A percentile compares a stretch with the other conserved stretches of the same genome.
These are phyloP conservation scores for Falco punctatus DNA, from an alignment of 2,113 vertebrate genomes.

Conservation along the genomic window DNA sequence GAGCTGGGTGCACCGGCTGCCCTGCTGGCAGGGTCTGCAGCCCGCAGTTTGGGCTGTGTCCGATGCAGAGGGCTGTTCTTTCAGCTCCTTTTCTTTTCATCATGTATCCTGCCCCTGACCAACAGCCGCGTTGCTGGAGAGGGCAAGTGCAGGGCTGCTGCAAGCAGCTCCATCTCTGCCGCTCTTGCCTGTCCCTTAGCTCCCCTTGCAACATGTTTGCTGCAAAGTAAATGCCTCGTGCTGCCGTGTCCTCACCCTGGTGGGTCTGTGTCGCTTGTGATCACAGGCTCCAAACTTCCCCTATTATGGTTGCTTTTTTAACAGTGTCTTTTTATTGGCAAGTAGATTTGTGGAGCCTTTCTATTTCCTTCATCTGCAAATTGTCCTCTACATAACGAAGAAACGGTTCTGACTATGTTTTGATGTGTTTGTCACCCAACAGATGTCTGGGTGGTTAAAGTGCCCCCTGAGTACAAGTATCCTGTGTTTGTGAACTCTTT, in stretches of 20 bases:
- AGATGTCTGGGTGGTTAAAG: slow-evolving; percentile 71
- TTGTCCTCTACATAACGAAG: slow-evolving; percentile 58
- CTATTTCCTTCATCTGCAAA: slow-evolving; percentile 61
- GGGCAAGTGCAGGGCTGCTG: not conserved
- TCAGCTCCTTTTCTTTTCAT: not conserved
- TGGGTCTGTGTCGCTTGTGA: slow-evolving; percentile 12
- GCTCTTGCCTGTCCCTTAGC: not conserved
- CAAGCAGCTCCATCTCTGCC: not conserved
- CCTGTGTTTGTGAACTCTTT: slow-evolving; percentile 64
- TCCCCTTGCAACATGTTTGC: not conserved
- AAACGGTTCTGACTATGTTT: slow-evolving; percentile 34
- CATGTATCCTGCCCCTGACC: not conserved
- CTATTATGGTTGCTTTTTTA: not conserved
- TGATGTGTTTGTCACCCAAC: slow-evolving; percentile 64
- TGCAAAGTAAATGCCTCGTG: not conserved
- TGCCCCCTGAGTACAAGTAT: slow-evolving; percentile 68
- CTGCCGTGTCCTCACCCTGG: not conserved
- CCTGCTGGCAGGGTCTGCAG: not conserved
- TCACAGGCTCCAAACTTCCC: slow-evolving; percentile 42
- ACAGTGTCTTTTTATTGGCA: not conserved
- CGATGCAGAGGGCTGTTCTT: not conserved
- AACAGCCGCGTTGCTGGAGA: not conserved
- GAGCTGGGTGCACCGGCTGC: not conserved
- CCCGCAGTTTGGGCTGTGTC: not conserved
- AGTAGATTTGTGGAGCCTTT: slow-evolving; percentile 10